phyloP scores from a whole-genome alignment of 2,797 vertebrate species.

The Rhinogobio ventralis region DNA sequence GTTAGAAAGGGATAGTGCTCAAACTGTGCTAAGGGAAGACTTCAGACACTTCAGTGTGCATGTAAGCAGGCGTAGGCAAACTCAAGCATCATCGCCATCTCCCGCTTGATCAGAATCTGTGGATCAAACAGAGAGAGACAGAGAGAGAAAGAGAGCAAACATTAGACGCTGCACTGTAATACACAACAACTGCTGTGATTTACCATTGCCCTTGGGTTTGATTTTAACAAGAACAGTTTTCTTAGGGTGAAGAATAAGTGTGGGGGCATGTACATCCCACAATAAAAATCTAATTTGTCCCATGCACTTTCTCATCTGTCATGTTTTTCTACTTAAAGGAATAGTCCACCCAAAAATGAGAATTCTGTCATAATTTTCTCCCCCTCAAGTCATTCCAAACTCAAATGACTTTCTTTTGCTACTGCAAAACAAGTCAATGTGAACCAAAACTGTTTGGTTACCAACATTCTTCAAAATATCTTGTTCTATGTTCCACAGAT shows the following conservation, averaged over 20 bases:
- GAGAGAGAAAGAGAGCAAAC: conserved; percentile 62
- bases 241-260: background rate
- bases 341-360: background rate
- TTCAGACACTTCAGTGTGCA: conserved; percentile 55
- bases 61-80: conserved; percentile 74
- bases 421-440: background rate
- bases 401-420: background rate
- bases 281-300: background rate
- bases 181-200: conserved; percentile 71
- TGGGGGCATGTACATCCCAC: too few species aligned
- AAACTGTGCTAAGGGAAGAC: conserved; percentile 49
- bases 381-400: background rate
- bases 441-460: background rate
- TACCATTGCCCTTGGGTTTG: conserved; percentile 4
- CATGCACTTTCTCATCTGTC: background rate
- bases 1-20: conserved; percentile 37
- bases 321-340: background rate
- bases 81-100: conserved; percentile 69
- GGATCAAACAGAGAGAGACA: conserved; percentile 75
- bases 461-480: background rate
- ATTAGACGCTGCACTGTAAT: conserved; percentile 66
- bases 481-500: background rate
- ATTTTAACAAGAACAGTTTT: conserved; percentile 40
- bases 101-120: conserved; percentile 74
- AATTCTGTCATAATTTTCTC: too few species aligned